Evolutionary conservation across 2,113 vertebrate genomes (phyloP), one percentile per base, ranked within the genome.

Genomic region (Calidris pygmaea): DNA sequence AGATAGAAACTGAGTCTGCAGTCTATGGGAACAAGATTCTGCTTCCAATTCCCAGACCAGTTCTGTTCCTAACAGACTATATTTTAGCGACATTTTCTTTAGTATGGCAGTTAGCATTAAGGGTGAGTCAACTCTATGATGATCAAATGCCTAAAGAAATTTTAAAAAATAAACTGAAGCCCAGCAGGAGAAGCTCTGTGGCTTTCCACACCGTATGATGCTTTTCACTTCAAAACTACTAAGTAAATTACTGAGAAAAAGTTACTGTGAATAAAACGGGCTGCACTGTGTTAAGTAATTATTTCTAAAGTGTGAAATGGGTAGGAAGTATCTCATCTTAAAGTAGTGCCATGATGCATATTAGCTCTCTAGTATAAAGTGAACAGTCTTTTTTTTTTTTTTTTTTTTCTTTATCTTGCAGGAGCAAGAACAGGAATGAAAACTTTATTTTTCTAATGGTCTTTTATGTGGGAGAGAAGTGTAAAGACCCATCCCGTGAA

Each of bases 171-270:
- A 98, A 98, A 97, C 67, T 52, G 79, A 94, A 90, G 89, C 96
- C 91, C 75, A 4, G 96, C 96, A 96, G 97, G 97, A 75, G 90
- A 82, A 95, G 63, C 87, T 97, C 92, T 89, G 93, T 5, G 6
- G 71, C 85, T 93, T 97, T 96, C 66, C 93, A 93, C 96, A 94
- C 95, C 11, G 3, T 92, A 92, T 93, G 97, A 82, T 94, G 86
- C 94, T 97, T 97, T 96, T 90, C 94, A 93, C 87, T 97, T 94
- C 94, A 87, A 96, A 96, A 94, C 94, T 75, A 95, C 96, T 78
- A 95, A 91, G 95, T 87, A 98, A 97, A 97, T 97, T 93, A 96
- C 90, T 89, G 89, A 96, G 96, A 84, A 89, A 87, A 97, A 96
- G 94, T 94, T 96, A 92, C 90, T 77, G 77, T 90, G 96, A 96